A percentile compares a stretch with the other conserved stretches of the same genome.
phyloP scores from a whole-genome alignment of 1,140 invertebrate genomes.

The Bombus picipes region DNA sequence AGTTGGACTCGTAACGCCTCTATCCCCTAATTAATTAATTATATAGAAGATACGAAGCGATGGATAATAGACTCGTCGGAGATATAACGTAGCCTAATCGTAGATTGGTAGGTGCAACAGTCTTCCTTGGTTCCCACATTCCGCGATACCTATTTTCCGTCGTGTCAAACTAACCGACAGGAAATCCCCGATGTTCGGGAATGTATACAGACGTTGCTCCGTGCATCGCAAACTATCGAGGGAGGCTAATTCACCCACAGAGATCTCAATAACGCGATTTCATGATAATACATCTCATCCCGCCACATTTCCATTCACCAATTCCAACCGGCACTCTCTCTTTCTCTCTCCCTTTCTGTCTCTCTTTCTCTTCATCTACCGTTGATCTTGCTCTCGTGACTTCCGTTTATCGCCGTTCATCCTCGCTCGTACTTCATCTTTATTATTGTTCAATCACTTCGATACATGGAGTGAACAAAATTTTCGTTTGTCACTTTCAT shows the following conservation, averaged over 20 bases:
- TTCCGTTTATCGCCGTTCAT: not conserved
- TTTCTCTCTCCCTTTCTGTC: not conserved
- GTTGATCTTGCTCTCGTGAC: not conserved
- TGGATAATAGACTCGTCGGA: constrained; percentile 8
- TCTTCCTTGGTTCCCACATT: constrained; percentile 38
- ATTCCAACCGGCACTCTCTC: not conserved
- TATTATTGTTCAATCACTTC: not conserved
- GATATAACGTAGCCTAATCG: constrained; percentile 11
- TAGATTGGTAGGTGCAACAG: not conserved
- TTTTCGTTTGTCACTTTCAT: too few relatives aligned
- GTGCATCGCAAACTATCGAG: constrained; percentile 50
- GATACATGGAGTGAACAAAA: not conserved
- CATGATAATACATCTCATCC: constrained; percentile 62
- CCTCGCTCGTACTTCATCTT: not conserved
- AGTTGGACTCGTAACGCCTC: not conserved
- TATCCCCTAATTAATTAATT: not conserved
- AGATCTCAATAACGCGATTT: constrained; percentile 80
- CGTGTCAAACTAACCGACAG: constrained; percentile 52
- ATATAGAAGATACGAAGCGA: not conserved
- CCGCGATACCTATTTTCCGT: constrained; percentile 52
- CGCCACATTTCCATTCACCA: constrained; percentile 40
- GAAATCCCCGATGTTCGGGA: constrained; percentile 46
- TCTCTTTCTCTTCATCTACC: not conserved
- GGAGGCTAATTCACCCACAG: constrained; percentile 76
- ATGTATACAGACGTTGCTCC: constrained; percentile 27